Percentiles rank a stretch among this genome's conserved stretches.
These are phyloP conservation scores for Pangasius mekongensis DNA, from an alignment of 2,797 vertebrate genomes.

Conservation along the genomic window DNA sequence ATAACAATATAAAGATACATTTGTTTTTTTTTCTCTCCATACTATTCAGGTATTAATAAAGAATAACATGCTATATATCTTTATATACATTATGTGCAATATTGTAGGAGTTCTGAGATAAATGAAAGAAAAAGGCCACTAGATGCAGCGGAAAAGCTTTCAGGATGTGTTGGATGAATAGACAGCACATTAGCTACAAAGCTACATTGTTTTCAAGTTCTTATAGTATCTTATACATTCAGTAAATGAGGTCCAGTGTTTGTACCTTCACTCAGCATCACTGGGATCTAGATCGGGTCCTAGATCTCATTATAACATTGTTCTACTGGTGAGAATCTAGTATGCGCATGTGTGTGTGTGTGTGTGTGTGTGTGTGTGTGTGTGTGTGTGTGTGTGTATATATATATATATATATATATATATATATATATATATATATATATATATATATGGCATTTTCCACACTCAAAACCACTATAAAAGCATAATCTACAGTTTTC, in stretches of 20 bases:
- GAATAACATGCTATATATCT: conserved; percentile 10
- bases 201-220: background rate
- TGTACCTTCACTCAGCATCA: background rate
- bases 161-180: conserved; percentile 22
- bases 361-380: too few species aligned
- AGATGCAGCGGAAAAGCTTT: conserved; percentile 19
- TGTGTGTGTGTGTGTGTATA: too few species aligned
- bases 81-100: conserved; percentile 45
- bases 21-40: background rate
- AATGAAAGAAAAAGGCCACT: conserved; percentile 31
- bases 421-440: background rate
- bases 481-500: background rate
- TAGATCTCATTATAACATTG: background rate
- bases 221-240: background rate
- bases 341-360: too few species aligned
- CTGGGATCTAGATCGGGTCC: background rate
- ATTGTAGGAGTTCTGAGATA: background rate
- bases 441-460: background rate
- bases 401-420: too few species aligned
- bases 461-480: background rate
- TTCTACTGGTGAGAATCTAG: background rate
- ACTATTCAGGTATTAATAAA: conserved; percentile 6
- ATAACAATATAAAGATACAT: conserved; percentile 40
- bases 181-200: background rate
- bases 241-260: background rate